Evolutionary conservation across 2,113 vertebrate species (phyloP).

Genomic region (Myotis yumanensis): DNA sequence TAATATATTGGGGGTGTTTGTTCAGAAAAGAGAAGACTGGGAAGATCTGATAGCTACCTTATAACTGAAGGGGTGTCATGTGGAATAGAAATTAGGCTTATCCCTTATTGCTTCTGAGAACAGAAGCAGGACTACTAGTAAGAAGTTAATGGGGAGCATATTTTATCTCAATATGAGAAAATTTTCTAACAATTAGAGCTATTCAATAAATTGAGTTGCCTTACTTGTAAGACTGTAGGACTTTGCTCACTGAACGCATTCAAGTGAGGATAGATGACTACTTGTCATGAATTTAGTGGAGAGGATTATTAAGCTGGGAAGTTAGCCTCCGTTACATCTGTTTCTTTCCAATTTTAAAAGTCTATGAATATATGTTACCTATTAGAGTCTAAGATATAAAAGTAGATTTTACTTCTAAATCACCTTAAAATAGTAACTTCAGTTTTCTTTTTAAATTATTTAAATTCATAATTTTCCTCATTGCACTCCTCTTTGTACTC

Average conservation of each 20-base stretch:
- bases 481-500: neutral
- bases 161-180: constrained; percentile 76
- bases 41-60: constrained; percentile 49
- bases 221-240: constrained; percentile 47
- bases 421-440: constrained; percentile 44
- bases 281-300: constrained; percentile 14
- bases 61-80: constrained; percentile 39
- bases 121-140: constrained; percentile 60
- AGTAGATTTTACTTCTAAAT: constrained; percentile 61
- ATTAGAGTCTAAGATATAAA: constrained; percentile 53
- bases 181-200: constrained; percentile 73
- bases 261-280: constrained; percentile 30
- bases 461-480: constrained; percentile 43
- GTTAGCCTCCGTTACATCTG: constrained; percentile 30
- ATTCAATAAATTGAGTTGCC: constrained; percentile 72
- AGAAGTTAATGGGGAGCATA: constrained; percentile 74
- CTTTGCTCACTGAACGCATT: constrained; percentile 55
- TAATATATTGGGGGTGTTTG: constrained; percentile 19
- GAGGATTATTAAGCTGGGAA: constrained; percentile 23
- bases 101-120: constrained; percentile 61
- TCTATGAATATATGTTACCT: constrained; percentile 56
- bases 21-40: constrained; percentile 46
- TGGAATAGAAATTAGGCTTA: constrained; percentile 63
- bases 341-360: constrained; percentile 58
- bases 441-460: constrained; percentile 62